These are phyloP conservation scores for Sorex fumeus DNA, from an alignment of 2,113 vertebrate species.

Conservation along the genomic window DNA sequence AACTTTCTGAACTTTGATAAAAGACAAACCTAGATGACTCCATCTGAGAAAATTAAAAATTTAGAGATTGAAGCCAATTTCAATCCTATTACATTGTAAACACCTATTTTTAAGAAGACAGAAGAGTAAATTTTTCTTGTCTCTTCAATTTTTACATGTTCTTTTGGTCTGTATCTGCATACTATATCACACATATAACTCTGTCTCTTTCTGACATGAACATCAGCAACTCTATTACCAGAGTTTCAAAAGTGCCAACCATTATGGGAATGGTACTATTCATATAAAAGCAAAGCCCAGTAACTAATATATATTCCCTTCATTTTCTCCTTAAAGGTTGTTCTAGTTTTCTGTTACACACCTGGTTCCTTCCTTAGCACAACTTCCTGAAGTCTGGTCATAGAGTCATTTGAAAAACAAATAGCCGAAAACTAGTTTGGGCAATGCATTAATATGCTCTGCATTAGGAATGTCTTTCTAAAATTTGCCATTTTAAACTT, in stretches of 20 bases:
- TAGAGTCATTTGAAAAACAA: slow-evolving; percentile 47
- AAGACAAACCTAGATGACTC: background rate
- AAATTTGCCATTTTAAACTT: slow-evolving; percentile 3
- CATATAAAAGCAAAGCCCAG: slow-evolving; percentile 48
- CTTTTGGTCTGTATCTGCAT: slow-evolving; percentile 59
- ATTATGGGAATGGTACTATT: slow-evolving; percentile 73
- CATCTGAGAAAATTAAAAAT: slow-evolving; percentile 45
- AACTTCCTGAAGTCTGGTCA: background rate
- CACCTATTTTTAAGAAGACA: slow-evolving; percentile 59
- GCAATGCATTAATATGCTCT: slow-evolving; percentile 10
- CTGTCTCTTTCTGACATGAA: slow-evolving; percentile 69
- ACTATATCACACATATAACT: slow-evolving; percentile 63
- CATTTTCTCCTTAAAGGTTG: background rate
- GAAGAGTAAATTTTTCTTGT: slow-evolving; percentile 73
- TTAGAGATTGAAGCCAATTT: slow-evolving; percentile 67
- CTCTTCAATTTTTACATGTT: slow-evolving; percentile 77
- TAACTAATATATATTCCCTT: background rate
- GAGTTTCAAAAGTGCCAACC: slow-evolving; percentile 71
- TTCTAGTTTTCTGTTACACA: background rate
- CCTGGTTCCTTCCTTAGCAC: background rate
- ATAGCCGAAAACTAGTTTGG: background rate
- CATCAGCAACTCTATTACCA: slow-evolving; percentile 68
- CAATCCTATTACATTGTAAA: slow-evolving; percentile 69
- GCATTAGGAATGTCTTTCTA: slow-evolving; percentile 18
- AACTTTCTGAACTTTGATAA: slow-evolving; percentile 27